Conservation (phyloP, 2,888 invertebrate genomes). For the Macaria notata region DNA sequence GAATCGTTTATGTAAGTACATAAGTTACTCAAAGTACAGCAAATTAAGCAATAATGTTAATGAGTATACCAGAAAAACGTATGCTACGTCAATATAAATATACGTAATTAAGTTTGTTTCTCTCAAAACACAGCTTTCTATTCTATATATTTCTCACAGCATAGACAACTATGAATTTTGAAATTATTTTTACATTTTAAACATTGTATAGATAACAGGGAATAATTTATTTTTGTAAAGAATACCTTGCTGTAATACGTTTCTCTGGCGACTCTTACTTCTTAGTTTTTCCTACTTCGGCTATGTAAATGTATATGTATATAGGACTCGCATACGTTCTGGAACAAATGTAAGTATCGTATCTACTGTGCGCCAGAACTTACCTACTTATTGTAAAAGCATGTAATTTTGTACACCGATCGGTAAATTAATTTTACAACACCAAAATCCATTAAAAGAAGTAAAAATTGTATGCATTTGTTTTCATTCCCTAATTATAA, state of each 20-base stretch:
- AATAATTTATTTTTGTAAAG: too few species aligned
- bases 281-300: conserved; percentile 45
- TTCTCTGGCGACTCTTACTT: too few species aligned
- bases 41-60: conserved; percentile 66
- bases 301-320: conserved; percentile 47
- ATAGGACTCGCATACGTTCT: conserved; percentile 59
- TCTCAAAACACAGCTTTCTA: too few species aligned
- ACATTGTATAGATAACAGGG: too few species aligned
- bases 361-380: conserved; percentile 60
- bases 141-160: too few species aligned
- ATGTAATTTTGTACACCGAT: conserved; percentile 80
- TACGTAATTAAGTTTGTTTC: too few species aligned
- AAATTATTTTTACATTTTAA: too few species aligned
- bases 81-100: too few species aligned
- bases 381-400: conserved; percentile 69
- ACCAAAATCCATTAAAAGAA: conserved; percentile 32
- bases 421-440: conserved; percentile 65
- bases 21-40: conserved; percentile 59
- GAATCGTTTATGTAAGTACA: conserved; percentile 51
- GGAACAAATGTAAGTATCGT: conserved; percentile 46
- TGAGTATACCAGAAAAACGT: neutral
- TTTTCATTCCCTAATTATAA: conserved; percentile 23
- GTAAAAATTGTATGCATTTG: conserved; percentile 23
- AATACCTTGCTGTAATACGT: too few species aligned
- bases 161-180: too few species aligned